Conservation (phyloP, 2,113 vertebrate species). For the Phalacrocorax carbo region DNA sequence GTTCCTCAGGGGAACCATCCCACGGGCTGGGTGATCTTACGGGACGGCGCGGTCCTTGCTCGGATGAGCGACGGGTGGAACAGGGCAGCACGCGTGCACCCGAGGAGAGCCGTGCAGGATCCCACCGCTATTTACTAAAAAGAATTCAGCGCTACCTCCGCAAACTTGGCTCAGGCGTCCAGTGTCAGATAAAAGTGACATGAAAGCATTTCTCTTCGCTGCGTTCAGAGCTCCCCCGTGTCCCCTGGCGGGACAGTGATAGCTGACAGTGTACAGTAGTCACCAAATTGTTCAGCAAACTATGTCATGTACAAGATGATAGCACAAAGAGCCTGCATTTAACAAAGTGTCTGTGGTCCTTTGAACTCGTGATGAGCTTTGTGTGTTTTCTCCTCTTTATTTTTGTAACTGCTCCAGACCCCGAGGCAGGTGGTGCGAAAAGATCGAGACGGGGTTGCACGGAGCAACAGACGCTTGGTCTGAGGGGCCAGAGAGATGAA, state of each 20-base stretch:
- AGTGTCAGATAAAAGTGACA: constrained; percentile 16
- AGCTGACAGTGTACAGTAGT: background rate
- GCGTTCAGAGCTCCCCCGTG: background rate
- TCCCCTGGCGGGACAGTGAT: background rate
- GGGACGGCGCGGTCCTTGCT: background rate
- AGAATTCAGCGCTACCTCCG: background rate
- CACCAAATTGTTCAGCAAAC: constrained; percentile 30
- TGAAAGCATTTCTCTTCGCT: background rate
- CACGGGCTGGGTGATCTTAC: background rate
- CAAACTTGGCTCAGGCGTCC: background rate
- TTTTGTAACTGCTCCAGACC: background rate
- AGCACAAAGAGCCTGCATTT: constrained; percentile 1
- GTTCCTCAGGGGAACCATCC: background rate
- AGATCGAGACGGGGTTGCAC: background rate
- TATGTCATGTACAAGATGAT: constrained; percentile 59
- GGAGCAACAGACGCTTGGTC: background rate
- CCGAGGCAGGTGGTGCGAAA: background rate
- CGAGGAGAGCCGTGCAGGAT: fast-evolving
- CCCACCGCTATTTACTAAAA: background rate
- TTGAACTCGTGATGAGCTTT: constrained; percentile 33
- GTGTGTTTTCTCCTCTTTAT: background rate
- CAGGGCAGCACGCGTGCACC: fast-evolving
- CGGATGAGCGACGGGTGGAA: background rate
- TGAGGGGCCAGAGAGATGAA: background rate
- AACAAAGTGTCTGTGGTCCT: background rate